Evolutionary conservation across 2,888 invertebrate genomes (phyloP).

Genomic region (Pecten maximus): DNA sequence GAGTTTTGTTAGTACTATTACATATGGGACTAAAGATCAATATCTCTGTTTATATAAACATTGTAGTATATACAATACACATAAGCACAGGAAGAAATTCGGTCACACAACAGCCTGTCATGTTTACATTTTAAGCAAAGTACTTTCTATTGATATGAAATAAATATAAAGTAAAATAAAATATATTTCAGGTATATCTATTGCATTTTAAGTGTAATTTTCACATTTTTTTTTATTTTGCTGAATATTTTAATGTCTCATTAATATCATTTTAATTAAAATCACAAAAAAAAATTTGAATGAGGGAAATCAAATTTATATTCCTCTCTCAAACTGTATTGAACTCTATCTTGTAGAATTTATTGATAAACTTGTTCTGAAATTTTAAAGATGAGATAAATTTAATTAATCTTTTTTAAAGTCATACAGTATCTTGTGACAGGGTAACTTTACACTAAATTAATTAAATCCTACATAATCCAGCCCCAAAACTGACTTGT

Average conservation of each 20-base stretch:
- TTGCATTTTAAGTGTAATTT: too few relatives aligned
- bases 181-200: too few relatives aligned
- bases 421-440: neutral
- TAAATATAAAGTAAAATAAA: neutral
- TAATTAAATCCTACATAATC: neutral
- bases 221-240: too few relatives aligned
- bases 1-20: neutral
- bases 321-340: too few relatives aligned
- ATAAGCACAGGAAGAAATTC: neutral
- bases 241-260: too few relatives aligned
- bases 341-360: too few relatives aligned
- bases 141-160: neutral
- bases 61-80: neutral
- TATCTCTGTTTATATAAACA: constrained; percentile 14
- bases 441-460: neutral
- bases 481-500: neutral
- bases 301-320: too few relatives aligned
- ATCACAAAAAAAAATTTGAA: too few relatives aligned
- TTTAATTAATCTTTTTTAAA: neutral
- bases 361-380: too few relatives aligned
- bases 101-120: neutral
- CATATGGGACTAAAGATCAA: neutral
- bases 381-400: neutral
- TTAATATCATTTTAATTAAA: too few relatives aligned
- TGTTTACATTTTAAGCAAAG: neutral